Conservation (phyloP, 2,888 invertebrate genomes). For the Apotomis turbidana region DNA sequence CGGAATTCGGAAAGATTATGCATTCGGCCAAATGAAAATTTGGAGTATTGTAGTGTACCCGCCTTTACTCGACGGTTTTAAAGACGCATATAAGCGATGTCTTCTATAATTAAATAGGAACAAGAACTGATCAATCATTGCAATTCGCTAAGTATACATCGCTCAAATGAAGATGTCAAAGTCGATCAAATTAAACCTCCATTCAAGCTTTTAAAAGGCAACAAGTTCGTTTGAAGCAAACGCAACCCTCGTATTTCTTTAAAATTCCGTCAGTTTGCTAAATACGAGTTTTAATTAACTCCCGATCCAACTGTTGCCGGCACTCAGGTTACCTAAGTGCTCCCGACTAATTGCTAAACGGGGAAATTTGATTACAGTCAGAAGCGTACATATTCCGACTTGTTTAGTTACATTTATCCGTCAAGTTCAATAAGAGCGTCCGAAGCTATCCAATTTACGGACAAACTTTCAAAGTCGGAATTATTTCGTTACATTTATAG, state of each 20-base stretch:
- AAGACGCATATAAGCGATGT: no score
- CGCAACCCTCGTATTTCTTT: background rate
- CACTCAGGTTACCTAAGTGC: background rate
- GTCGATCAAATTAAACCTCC: no score
- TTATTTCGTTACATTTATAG: no score
- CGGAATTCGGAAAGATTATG: no score
- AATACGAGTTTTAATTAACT: background rate
- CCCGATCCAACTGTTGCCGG: background rate
- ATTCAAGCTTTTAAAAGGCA: background rate
- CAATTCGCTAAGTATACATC: no score
- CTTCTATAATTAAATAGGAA: no score
- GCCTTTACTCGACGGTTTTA: no score
- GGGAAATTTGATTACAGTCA: slow-evolving; percentile 1
- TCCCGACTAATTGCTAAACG: slow-evolving; percentile 11
- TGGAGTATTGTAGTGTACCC: no score
- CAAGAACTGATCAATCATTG: no score
- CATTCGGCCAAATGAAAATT: no score
- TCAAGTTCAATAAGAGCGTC: background rate
- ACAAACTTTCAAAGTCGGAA: no score
- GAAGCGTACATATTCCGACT: background rate
- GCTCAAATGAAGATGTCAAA: no score
- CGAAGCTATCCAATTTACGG: slow-evolving; percentile 4
- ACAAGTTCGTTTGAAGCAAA: background rate
- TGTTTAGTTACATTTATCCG: slow-evolving; percentile 1
- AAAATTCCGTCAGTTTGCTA: background rate